Percentiles rank a stretch among this genome's conserved stretches.
Conservation (phyloP, 2,797 vertebrate species). For the Sandelia bainsii region DNA sequence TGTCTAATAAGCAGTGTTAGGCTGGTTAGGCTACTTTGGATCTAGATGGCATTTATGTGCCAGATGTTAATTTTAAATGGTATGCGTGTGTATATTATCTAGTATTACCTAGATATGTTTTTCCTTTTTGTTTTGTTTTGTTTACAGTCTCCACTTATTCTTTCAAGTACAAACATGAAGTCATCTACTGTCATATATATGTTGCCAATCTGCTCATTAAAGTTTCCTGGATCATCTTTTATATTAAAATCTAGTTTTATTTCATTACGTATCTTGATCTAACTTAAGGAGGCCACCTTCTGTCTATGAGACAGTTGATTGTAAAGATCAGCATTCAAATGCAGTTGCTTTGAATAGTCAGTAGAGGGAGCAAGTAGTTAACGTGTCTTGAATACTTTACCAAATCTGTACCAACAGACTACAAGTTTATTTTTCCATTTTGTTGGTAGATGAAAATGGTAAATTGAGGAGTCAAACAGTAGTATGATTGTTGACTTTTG, state of each 20-base stretch:
- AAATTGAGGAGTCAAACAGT: not conserved
- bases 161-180: constrained; percentile 20
- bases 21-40: constrained; percentile 15
- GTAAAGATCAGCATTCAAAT: not conserved
- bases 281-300: not conserved
- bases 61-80: constrained; percentile 41
- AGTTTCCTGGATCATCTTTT: not conserved
- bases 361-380: constrained; percentile 49
- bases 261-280: not conserved
- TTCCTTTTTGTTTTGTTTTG: constrained; percentile 27
- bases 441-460: not conserved
- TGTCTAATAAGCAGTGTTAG: constrained; percentile 8
- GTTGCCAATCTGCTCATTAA: constrained; percentile 44
- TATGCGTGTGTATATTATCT: constrained; percentile 24
- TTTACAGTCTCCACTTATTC: constrained; percentile 38
- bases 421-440: constrained; percentile 6
- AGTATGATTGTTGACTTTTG: not conserved
- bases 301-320: not conserved
- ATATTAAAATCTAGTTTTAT: constrained; percentile 8
- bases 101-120: constrained; percentile 19
- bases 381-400: not conserved
- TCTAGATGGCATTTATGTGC: constrained; percentile 19
- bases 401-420: not conserved
- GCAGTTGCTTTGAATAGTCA: constrained; percentile 50
- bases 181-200: constrained; percentile 27